Evolutionary conservation across 2,888 invertebrate genomes (phyloP), one percentile per base, ranked within the genome.

Genomic region (Folsomia manolachei): DNA sequence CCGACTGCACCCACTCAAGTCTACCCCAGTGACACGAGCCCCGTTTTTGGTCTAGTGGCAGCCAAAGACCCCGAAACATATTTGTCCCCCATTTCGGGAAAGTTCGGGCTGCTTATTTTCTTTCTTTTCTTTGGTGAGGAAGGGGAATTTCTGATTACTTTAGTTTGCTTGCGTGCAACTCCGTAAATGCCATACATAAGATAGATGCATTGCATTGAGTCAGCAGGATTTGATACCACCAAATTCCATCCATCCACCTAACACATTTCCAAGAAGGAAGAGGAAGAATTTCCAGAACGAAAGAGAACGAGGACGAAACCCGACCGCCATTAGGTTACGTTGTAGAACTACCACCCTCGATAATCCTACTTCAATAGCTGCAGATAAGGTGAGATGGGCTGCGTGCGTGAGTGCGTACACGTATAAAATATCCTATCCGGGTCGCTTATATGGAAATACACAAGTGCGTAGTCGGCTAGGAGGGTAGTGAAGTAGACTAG

Each of bases 61-160:
- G 14, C 39, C 39, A 56, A 56, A 56, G 56, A 56, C 56, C 56
- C 56, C 11, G 56, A 56, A 56, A 21, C 56, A 56, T 56, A 19
- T n/a, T n/a, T n/a, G 56, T 56, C 56, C 56, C 56, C 56, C 19
- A 56, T 19, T 56, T 56, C 56, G 56, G 56, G 19, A 18, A 56
- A 56, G 19, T 56, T 56, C 56, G 56, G 56, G 9, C 51, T n/a
- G n/a, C n/a, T n/a, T n/a, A 39, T 39, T 39, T 39, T 39, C 4
- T 14, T 39, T 56, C 56, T 56, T 56, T 56, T 56, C 56, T 56
- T 21, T 56, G 18, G 56, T 56, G 56, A 56, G 56, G 21, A 56
- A 56, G 56, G 56, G 56, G 56, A 56, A 56, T 56, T 56, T 56
- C 56, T 56, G 56, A 56, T 56, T 56, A 56, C 56, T 56, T 56